These are phyloP conservation scores for Sebastes hubbsi DNA, from an alignment of 2,797 vertebrate species.

Conservation along the genomic window DNA sequence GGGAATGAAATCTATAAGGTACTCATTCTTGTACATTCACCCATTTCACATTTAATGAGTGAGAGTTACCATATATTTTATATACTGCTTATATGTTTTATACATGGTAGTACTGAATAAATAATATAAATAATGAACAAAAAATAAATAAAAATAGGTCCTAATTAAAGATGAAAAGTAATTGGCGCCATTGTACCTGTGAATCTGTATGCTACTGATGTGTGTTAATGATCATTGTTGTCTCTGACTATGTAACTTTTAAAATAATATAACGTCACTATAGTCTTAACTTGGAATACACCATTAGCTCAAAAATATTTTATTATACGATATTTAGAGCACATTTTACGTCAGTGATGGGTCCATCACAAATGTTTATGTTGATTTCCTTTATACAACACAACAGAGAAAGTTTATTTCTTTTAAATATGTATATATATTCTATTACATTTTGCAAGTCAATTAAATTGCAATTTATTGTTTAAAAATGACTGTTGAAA, in stretches of 20 bases:
- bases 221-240: neutral
- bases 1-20: neutral
- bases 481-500: neutral
- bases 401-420: fast-evolving
- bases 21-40: neutral
- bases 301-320: neutral
- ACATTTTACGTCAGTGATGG: neutral
- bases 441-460: neutral
- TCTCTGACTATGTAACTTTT: neutral
- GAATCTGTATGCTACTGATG: neutral
- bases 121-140: no score
- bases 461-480: neutral
- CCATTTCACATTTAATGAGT: neutral
- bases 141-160: neutral
- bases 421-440: neutral
- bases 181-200: neutral
- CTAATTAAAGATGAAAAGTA: neutral
- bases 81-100: neutral
- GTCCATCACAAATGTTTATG: neutral
- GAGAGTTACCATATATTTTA: neutral
- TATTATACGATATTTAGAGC: neutral
- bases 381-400: neutral
- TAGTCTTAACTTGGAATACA: neutral
- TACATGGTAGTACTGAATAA: neutral
- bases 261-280: neutral